phyloP scores from a whole-genome alignment of 2,113 vertebrate genomes.

The Stegastes partitus region DNA sequence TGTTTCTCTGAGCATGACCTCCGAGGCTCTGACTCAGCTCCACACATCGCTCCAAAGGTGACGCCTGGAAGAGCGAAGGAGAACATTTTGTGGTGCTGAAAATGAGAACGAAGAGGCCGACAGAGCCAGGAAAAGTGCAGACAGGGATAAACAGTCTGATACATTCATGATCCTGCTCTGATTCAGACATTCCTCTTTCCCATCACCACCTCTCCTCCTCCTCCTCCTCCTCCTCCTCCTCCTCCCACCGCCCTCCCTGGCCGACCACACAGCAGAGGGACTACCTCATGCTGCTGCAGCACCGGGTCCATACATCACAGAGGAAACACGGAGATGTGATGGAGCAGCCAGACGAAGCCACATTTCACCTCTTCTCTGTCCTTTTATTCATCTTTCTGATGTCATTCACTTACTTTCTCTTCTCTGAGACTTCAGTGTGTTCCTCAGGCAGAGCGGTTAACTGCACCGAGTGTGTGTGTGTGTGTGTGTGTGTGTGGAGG shows the following conservation, averaged over 20 bases:
- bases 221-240: constrained; percentile 2
- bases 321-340: constrained; percentile 44
- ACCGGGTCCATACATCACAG: background rate
- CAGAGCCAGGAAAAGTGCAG: background rate
- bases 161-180: constrained; percentile 34
- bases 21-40: constrained; percentile 44
- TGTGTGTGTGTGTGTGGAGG: constrained; percentile 11
- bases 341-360: background rate
- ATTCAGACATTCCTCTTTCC: constrained; percentile 33
- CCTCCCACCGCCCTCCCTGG: background rate
- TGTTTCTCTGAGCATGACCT: constrained; percentile 34
- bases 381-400: background rate
- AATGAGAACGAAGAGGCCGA: background rate
- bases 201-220: background rate
- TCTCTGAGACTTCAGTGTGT: constrained; percentile 42
- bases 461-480: constrained; percentile 37
- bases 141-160: background rate
- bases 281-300: background rate
- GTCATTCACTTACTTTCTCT: constrained; percentile 12
- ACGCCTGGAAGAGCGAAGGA: background rate
- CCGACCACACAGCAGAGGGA: background rate
- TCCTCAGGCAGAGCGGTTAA: constrained; percentile 22
- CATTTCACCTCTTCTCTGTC: background rate
- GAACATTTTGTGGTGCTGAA: background rate
- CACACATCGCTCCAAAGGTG: background rate